These are phyloP conservation scores for Cladorhizidae sp. DNA, from an alignment of 37 sponge, comb jelly and placozoan species.

Conservation along the genomic window DNA sequence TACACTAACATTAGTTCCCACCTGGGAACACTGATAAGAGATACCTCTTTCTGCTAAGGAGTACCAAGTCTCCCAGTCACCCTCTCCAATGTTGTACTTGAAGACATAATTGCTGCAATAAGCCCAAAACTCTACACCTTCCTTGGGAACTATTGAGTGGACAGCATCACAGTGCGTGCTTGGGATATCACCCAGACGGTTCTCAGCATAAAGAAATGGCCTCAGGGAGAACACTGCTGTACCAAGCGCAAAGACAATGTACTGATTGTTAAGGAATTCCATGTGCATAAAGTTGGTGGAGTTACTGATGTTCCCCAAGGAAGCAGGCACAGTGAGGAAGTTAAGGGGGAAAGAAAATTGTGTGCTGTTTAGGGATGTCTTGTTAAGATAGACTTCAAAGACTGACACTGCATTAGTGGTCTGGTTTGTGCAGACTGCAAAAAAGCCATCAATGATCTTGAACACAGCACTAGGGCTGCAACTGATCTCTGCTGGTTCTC, in stretches of 20 bases:
- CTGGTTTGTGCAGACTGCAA: not conserved
- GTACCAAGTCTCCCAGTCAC: not conserved
- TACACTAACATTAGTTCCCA: not conserved
- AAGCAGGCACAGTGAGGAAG: not conserved
- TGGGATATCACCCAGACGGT: not conserved
- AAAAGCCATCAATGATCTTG: not conserved
- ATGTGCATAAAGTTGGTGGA: conserved; percentile 1
- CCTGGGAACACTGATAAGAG: not conserved
- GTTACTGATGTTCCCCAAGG: not conserved
- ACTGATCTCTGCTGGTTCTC: not conserved
- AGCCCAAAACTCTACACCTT: not conserved
- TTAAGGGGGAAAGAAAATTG: not conserved
- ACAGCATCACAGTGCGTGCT: not conserved
- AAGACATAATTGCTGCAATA: not conserved
- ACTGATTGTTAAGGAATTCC: not conserved
- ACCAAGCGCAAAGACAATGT: not conserved
- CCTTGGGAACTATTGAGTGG: not conserved
- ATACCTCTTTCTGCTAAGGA: not conserved
- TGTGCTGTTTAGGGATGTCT: not conserved
- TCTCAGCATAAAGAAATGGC: not conserved
- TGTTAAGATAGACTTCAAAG: not conserved
- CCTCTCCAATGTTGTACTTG: not conserved
- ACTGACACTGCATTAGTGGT: not conserved
- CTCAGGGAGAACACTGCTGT: not conserved
- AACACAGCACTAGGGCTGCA: conserved; percentile 1